A percentile compares a stretch with the other conserved stretches of the same genome.
Evolutionary conservation across 2,888 invertebrate genomes (phyloP).

Genomic region (Tricholauxania praeusta): DNA sequence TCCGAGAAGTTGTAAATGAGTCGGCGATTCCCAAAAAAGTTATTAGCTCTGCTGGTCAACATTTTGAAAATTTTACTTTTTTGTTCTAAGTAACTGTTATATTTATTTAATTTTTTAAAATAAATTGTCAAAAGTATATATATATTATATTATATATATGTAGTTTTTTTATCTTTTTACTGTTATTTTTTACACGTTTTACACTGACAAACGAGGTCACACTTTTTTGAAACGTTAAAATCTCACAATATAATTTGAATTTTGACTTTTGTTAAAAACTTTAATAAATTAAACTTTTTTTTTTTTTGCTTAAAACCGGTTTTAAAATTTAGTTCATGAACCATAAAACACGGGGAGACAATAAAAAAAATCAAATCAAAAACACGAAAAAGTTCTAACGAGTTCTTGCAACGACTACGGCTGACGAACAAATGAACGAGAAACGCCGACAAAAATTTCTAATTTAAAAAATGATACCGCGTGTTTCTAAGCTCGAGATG

Average conservation of each 20-base stretch:
- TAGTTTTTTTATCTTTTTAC: background rate
- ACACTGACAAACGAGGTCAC: conserved; percentile 35
- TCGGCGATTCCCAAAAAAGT: conserved; percentile 64
- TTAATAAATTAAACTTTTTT: background rate
- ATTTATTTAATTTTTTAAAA: background rate
- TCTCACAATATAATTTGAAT: background rate
- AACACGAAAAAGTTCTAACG: conserved; percentile 46
- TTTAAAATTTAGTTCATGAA: conserved; percentile 36
- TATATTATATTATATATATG: background rate
- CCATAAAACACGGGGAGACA: conserved; percentile 35
- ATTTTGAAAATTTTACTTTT: conserved; percentile 50
- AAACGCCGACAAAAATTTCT: background rate
- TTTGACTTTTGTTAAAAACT: background rate
- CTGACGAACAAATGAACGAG: conserved; percentile 62
- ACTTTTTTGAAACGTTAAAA: conserved; percentile 27
- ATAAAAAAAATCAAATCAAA: conserved; percentile 16
- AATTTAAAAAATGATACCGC: background rate
- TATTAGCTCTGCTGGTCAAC: conserved; percentile 57
- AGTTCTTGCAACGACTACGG: conserved; percentile 55
- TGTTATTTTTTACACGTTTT: conserved; percentile 17
- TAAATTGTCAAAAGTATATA: background rate
- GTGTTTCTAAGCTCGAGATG: background rate
- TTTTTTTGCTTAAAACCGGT: conserved; percentile 36
- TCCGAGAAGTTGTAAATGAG: conserved; percentile 66
- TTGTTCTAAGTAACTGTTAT: background rate